Evolutionary conservation across 2,888 invertebrate genomes (phyloP).

Genomic region (Zonitis immaculata): DNA sequence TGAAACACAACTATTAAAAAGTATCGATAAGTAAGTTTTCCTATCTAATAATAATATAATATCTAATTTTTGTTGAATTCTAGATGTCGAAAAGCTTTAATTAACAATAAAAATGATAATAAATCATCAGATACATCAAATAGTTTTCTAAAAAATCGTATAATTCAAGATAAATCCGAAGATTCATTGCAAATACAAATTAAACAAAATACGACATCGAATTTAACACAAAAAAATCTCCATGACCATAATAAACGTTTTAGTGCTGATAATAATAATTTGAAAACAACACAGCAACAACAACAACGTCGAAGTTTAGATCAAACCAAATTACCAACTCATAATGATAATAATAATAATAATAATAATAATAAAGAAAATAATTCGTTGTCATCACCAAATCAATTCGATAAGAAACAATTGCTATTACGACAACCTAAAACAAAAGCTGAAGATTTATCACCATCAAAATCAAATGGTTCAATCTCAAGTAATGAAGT

Average conservation of each 20-base stretch:
- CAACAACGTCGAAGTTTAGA: background rate
- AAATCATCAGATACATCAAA: background rate
- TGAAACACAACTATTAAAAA: slow-evolving; percentile 4
- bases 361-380: background rate
- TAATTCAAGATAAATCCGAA: background rate
- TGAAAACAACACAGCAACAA: background rate
- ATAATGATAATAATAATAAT: background rate
- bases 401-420: too few relatives aligned
- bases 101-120: background rate
- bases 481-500: too few relatives aligned
- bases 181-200: background rate
- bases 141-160: slow-evolving; percentile 1
- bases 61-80: background rate
- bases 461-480: too few relatives aligned
- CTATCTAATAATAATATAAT: background rate
- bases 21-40: slow-evolving; percentile 12
- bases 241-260: background rate
- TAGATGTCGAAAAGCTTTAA: slow-evolving; percentile 4
- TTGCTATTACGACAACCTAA: too few relatives aligned
- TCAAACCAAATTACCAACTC: background rate
- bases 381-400: background rate
- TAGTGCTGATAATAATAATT: background rate
- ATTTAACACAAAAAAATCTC: background rate
- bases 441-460: too few relatives aligned
- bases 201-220: background rate